A percentile compares a stretch with the other conserved stretches of the same genome.
Conservation (phyloP, 2,797 vertebrate genomes). For the Dallia pectoralis region DNA sequence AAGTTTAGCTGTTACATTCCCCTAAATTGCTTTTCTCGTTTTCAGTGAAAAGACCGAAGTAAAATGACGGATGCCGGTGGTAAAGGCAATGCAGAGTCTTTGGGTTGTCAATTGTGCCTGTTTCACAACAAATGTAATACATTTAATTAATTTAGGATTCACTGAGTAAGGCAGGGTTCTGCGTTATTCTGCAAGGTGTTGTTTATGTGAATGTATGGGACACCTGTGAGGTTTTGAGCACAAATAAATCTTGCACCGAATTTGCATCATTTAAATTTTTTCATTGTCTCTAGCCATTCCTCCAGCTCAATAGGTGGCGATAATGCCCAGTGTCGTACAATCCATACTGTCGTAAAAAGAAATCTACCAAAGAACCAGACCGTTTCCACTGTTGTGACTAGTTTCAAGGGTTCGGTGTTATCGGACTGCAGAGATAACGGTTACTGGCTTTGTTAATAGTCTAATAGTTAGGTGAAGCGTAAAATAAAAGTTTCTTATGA, state of each 20-base stretch:
- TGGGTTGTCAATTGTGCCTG: not conserved
- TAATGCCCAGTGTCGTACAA: no score
- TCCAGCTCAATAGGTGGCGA: no score
- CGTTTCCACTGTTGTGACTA: no score
- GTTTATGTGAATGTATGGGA: not conserved
- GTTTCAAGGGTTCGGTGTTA: no score
- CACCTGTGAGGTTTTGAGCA: not conserved
- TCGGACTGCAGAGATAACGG: not conserved
- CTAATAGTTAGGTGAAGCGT: not conserved
- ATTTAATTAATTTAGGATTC: no score
- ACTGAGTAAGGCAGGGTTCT: no score
- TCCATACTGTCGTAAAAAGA: no score
- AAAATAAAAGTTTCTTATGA: not conserved
- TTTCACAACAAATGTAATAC: not conserved
- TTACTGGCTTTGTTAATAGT: not conserved
- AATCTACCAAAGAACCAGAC: no score
- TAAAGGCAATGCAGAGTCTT: constrained; percentile 14
- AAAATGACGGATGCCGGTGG: constrained; percentile 35
- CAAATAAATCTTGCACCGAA: not conserved
- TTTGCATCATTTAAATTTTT: not conserved
- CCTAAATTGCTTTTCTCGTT: not conserved
- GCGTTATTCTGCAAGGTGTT: no score
- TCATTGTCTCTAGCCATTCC: no score
- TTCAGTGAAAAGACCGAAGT: constrained; percentile 35
- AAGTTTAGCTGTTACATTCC: not conserved